Evolutionary conservation across 2,888 invertebrate genomes (phyloP), one percentile per base, ranked within the genome.

Genomic region (Syrphus vitripennis): DNA sequence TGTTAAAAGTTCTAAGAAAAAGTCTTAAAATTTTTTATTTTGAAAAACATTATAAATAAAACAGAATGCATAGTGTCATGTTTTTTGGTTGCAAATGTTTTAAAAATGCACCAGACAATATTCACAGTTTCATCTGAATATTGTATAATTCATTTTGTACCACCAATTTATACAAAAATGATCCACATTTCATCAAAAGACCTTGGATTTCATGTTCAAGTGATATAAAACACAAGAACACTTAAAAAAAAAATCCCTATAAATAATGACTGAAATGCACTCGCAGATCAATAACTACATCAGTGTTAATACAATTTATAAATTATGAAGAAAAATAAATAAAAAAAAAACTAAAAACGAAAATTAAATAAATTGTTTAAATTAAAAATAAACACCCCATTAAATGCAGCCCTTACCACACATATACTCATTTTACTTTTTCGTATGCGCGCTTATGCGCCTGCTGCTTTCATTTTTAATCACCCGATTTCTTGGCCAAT

Each of bases 381-480:
- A 81, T 63, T 82, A 76, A 76, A 82, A 82, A 71, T 82, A 82
- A 70, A 71, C 81, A 82, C 48, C 57, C 75, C 61, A 75, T 59
- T 24, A 10, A 21, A 29, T 34, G 26, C 61, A 61, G 40, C 70
- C 55, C 63, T 71, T 50, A 48, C 16, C 16, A 31, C 5, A 1
- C n/a, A 19, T 19, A 31, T 3, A 19, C n/a, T n/a, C 16, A 12
- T 6, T 55, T 55, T 10, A 10, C 10, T 55, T 55, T 55, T 55
- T 59, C 12, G 31, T 21, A n/a, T n/a, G n/a, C n/a, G n/a, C n/a
- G 7, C 57, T 14, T 9, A 14, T 37, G 59, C 34, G 16, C 16
- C 59, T 37, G 59, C 19, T 31, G 19, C 59, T 57, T 42, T 74
- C 72, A 53, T 53, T 69, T 59, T 31, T 61, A 42, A 53, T 26